A percentile compares a stretch with the other conserved stretches of the same genome.
Evolutionary conservation across 1,140 invertebrate species (phyloP).

Genomic region (Cataglyphis hispanica): DNA sequence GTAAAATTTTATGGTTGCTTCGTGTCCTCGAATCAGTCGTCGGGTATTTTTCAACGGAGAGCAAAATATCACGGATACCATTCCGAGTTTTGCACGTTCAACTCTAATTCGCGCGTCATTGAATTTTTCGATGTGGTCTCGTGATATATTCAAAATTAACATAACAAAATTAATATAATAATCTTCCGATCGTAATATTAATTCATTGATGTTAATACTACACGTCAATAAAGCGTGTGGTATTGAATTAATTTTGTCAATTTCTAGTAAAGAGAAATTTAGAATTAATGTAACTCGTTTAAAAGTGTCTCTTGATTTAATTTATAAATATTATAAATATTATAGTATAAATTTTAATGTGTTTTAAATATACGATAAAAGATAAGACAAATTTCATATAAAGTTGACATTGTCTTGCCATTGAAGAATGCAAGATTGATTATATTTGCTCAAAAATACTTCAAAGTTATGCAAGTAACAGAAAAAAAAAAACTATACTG

Average conservation of each 20-base stretch:
- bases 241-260: not conserved
- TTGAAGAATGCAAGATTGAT: not conserved
- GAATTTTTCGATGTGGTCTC: conserved; percentile 1
- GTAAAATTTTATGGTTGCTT: conserved; percentile 70
- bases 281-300: not conserved
- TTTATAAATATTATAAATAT: not conserved
- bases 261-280: not conserved
- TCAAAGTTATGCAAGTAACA: not conserved
- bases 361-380: not conserved
- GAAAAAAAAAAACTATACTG: not conserved
- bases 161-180: not conserved
- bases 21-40: conserved; percentile 59
- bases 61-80: conserved; percentile 37
- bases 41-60: conserved; percentile 28
- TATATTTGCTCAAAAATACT: not conserved
- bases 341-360: not conserved
- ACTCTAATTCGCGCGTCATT: conserved; percentile 23
- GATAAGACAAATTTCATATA: not conserved
- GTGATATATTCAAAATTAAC: conserved; percentile 25
- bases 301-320: not conserved
- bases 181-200: conserved; percentile 15
- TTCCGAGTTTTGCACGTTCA: conserved; percentile 12
- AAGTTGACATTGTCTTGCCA: not conserved
- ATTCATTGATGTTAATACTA: not conserved
- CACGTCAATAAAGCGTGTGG: not conserved